phyloP scores from a whole-genome alignment of 2,113 vertebrate species.

The Chionomys nivalis region DNA sequence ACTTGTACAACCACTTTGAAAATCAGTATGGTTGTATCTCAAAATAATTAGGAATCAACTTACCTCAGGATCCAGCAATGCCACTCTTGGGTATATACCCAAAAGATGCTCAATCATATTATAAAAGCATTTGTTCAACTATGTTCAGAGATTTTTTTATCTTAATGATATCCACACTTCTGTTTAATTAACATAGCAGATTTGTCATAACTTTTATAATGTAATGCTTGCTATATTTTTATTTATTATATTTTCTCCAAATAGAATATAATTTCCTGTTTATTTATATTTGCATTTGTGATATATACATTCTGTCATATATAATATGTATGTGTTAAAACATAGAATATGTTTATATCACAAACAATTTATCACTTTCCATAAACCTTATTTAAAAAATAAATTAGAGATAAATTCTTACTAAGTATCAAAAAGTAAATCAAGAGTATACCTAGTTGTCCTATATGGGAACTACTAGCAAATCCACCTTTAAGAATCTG shows the following conservation, averaged over 20 bases:
- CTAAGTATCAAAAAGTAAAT: background rate
- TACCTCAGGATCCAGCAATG: no score
- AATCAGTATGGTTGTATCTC: no score
- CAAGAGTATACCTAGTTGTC: background rate
- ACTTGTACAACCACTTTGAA: no score
- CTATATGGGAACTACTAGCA: background rate
- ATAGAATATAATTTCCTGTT: background rate
- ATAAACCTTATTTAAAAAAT: background rate
- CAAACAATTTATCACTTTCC: background rate
- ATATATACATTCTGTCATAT: background rate
- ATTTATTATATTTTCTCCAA: background rate
- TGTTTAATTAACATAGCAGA: background rate
- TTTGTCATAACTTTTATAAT: background rate
- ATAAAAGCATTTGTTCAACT: no score
- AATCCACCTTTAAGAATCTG: background rate
- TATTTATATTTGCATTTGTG: background rate
- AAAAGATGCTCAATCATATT: no score
- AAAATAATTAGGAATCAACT: no score
- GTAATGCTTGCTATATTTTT: background rate
- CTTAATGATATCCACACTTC: background rate
- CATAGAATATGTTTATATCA: background rate
- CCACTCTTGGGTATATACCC: no score
- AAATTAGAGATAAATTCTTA: background rate
- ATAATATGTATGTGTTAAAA: background rate
- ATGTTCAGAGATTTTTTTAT: background rate